Evolutionary conservation across 2,888 invertebrate species (phyloP).

Genomic region (Aphidius colemani): DNA sequence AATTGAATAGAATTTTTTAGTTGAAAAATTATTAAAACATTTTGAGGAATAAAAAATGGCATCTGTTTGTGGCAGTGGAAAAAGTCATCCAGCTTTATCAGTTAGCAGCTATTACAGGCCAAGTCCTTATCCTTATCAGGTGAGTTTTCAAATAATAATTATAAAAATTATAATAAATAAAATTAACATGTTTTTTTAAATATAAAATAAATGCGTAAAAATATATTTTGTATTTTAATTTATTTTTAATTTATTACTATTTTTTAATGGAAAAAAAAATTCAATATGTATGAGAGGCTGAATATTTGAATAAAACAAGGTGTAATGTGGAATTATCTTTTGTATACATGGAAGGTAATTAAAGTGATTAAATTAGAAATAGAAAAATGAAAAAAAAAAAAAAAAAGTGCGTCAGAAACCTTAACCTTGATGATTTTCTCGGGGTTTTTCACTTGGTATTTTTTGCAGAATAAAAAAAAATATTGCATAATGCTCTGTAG

Average conservation of each 20-base stretch:
- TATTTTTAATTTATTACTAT: not conserved
- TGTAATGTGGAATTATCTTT: not conserved
- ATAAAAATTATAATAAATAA: no score
- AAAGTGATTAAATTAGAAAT: conserved; percentile 7
- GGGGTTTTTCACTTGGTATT: conserved; percentile 17
- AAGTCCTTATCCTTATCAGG: conserved; percentile 57
- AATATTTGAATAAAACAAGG: no score
- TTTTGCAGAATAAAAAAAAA: conserved; percentile 28
- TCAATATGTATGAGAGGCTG: not conserved
- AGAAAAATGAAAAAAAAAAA: conserved; percentile 9
- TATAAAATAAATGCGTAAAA: no score
- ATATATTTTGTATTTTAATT: not conserved
- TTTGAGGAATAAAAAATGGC: conserved; percentile 60
- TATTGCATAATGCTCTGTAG: conserved; percentile 47
- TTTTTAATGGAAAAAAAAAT: not conserved
- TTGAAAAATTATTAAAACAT: conserved; percentile 11
- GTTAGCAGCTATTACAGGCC: conserved; percentile 67
- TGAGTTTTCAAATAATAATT: conserved; percentile 37
- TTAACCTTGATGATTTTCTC: conserved; percentile 48
- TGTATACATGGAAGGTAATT: conserved; percentile 15
- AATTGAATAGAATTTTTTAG: conserved; percentile 21
- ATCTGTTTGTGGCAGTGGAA: conserved; percentile 70
- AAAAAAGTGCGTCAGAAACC: conserved; percentile 41
- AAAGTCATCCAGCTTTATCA: conserved; percentile 67
- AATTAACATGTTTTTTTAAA: no score